Evolutionary conservation across 2,888 invertebrate genomes (phyloP), one percentile per base, ranked within the genome.

Genomic region (Agriopis marginaria): DNA sequence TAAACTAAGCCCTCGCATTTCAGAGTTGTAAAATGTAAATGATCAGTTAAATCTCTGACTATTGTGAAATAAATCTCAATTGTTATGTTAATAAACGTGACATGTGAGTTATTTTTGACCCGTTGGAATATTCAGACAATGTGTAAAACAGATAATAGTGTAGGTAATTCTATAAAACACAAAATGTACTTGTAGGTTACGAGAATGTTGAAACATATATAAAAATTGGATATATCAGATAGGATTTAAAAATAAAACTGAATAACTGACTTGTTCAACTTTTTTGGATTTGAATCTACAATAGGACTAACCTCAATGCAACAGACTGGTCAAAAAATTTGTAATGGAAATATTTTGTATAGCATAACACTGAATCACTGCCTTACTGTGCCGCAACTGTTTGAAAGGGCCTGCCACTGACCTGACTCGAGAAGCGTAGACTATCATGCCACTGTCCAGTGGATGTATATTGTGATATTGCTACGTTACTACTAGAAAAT

Each of bases 271-370:
- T 91, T 84, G 89, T 92, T 92, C 88, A 90, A 93, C 89, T 86
- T 87, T 93, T 93, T 93, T 93, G 93, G 93, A 93, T 93, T 93
- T 93, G 93, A 93, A 92, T 93, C 92, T 93, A 93, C 92, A 93
- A 93, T 93, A 93, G 90, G 3, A 86, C 80, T 81, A 85, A 93
- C 92, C 93, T 93, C 92, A 93, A 88, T 83, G 90, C 89, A 90
- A 93, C 93, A 93, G 93, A 93, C 93, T 93, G 93, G 88, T 89
- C 84, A 89, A 90, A 73, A 89, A 89, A 85, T 92, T 91, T 92
- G 85, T 92, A 91, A 87, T 84, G 89, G 89, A 90, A 84, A 93
- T 93, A 93, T 93, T 93, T 92, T 93, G 91, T 93, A 93, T 90
- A 92, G 91, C 89, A 83, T 58, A 89, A 92, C 91, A 93, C 91